Conservation (phyloP, 2,888 invertebrate species). For the Neoascia interrupta region DNA sequence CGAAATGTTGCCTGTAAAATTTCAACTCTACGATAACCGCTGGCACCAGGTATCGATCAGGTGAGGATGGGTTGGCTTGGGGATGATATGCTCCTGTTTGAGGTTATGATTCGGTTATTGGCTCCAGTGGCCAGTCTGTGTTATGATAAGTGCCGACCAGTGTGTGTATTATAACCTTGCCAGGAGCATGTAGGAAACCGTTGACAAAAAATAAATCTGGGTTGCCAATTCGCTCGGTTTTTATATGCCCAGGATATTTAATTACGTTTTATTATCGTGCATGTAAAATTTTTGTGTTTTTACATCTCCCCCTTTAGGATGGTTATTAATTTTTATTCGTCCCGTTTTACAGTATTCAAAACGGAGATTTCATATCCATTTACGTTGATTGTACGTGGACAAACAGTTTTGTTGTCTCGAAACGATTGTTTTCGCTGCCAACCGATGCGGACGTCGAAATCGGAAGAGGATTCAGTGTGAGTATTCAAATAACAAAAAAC, state of each 20-base stretch:
- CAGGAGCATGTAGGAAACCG: conserved; percentile 50
- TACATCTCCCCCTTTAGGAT: conserved; percentile 28
- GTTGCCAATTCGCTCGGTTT: conserved; percentile 4
- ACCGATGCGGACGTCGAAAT: conserved; percentile 78
- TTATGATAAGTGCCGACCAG: conserved; percentile 19
- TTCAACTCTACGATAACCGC: conserved; percentile 79
- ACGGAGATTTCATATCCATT: conserved; percentile 79
- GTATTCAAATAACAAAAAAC: too few relatives aligned
- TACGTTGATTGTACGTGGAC: conserved; percentile 79
- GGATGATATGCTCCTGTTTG: neutral
- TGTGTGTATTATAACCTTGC: conserved; percentile 14
- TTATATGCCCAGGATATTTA: conserved; percentile 20
- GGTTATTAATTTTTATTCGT: conserved; percentile 53
- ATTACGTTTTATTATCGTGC: conserved; percentile 63
- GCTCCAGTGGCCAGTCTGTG: conserved; percentile 8
- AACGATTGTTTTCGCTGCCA: conserved; percentile 78
- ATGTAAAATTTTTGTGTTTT: conserved; percentile 49
- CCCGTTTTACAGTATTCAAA: conserved; percentile 76
- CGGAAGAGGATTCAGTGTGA: conserved; percentile 79
- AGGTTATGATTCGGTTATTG: conserved; percentile 10
- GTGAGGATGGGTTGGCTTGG: conserved; percentile 72
- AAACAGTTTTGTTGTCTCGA: conserved; percentile 79
- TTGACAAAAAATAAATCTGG: too few relatives aligned
- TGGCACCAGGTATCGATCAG: conserved; percentile 80
- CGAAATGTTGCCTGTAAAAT: conserved; percentile 80